phyloP scores from a whole-genome alignment of 2,797 vertebrate species.

The Parauchenoglanis ngamensis region DNA sequence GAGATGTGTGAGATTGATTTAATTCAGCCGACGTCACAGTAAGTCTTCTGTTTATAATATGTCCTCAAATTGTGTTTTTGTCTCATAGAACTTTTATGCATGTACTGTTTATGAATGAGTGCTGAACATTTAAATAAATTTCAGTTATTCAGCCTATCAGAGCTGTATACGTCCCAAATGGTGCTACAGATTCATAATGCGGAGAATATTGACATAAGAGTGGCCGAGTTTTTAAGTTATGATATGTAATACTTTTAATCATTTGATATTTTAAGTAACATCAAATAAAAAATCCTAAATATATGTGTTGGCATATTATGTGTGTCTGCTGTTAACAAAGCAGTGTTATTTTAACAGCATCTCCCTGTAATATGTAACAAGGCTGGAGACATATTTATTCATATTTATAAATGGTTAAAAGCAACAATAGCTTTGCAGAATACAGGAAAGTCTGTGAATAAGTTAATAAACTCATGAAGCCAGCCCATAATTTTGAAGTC shows the following conservation, averaged over 20 bases:
- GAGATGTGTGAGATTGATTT: background rate
- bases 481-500: background rate
- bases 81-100: conserved; percentile 48
- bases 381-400: no score
- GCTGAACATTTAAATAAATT: conserved; percentile 55
- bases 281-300: conserved; percentile 63
- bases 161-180: conserved; percentile 56
- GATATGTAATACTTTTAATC: conserved; percentile 54
- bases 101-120: conserved; percentile 43
- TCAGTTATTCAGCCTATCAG: conserved; percentile 47
- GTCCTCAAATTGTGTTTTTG: conserved; percentile 50
- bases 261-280: conserved; percentile 61
- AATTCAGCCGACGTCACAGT: conserved; percentile 15
- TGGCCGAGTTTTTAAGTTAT: conserved; percentile 56
- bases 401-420: background rate
- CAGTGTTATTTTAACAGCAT: background rate
- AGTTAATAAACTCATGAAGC: background rate
- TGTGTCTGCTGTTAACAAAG: conserved; percentile 22
- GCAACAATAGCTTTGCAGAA: background rate
- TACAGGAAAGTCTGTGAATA: background rate
- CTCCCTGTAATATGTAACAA: background rate
- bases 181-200: conserved; percentile 53
- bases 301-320: conserved; percentile 24
- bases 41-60: conserved; percentile 31
- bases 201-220: conserved; percentile 40